Conservation (phyloP, 2,888 invertebrate genomes). For the Aelia acuminata region DNA sequence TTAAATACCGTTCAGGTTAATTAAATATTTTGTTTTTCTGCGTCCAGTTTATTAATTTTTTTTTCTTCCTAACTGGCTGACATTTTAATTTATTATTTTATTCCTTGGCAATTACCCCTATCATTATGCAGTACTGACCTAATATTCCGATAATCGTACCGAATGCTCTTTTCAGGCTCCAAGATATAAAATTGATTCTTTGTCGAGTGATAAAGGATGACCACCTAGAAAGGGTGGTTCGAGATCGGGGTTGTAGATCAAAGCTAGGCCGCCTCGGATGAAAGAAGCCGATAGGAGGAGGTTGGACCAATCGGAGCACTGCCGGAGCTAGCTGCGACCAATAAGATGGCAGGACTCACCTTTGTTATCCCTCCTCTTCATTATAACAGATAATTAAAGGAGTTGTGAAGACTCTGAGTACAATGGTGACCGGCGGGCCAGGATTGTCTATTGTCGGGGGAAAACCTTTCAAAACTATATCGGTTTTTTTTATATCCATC, state of each 20-base stretch:
- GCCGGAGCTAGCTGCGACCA: not conserved
- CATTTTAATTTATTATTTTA: constrained; percentile 16
- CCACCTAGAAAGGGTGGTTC: constrained; percentile 2
- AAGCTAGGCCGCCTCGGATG: not conserved
- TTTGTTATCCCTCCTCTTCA: constrained; percentile 42
- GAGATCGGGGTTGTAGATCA: not conserved
- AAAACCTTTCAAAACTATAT: constrained; percentile 48
- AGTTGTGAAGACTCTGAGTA: constrained; percentile 1
- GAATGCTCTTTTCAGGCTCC: not conserved
- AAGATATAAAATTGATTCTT: not conserved
- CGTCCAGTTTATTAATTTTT: not conserved
- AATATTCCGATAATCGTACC: not conserved
- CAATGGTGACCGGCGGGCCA: constrained; percentile 18
- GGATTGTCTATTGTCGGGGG: constrained; percentile 45
- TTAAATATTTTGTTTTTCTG: not conserved
- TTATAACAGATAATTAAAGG: constrained; percentile 34
- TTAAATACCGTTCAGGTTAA: not conserved
- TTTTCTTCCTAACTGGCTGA: not conserved
- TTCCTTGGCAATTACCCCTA: not conserved
- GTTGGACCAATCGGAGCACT: not conserved
- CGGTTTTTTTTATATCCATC: constrained; percentile 44
- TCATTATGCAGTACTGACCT: not conserved
- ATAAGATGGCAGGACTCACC: constrained; percentile 2
- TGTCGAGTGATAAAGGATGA: not conserved
- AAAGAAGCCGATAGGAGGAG: constrained; percentile 32